phyloP scores from a whole-genome alignment of 1,140 invertebrate genomes.

The Brachionus calyciflorus region DNA sequence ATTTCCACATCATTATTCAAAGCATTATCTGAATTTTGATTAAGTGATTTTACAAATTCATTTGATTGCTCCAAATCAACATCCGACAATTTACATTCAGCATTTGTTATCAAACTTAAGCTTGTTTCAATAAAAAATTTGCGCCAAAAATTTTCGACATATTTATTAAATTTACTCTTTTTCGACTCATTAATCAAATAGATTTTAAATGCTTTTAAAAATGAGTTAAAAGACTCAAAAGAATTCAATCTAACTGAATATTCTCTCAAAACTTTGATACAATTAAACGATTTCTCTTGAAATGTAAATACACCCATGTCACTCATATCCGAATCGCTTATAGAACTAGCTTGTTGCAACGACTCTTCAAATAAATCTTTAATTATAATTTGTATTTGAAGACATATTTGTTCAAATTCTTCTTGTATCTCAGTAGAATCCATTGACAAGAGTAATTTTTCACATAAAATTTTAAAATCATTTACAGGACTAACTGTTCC shows the following conservation, averaged over 20 bases:
- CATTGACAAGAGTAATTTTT: conserved; percentile 45
- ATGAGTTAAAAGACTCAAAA: neutral
- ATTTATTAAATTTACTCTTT: neutral
- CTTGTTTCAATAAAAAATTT: conserved; percentile 17
- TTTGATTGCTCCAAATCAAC: neutral
- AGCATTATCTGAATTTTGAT: neutral
- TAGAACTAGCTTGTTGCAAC: conserved; percentile 3
- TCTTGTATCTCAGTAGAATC: neutral
- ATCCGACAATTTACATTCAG: conserved; percentile 8
- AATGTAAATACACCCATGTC: neutral
- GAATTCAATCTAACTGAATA: conserved; percentile 31
- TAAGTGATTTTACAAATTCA: conserved; percentile 7
- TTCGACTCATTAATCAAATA: conserved; percentile 2
- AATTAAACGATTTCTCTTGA: conserved; percentile 36
- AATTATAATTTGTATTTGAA: conserved; percentile 16
- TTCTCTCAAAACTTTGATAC: conserved; percentile 16
- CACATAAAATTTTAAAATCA: conserved; percentile 55
- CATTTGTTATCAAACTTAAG: neutral
- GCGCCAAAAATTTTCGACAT: conserved; percentile 38
- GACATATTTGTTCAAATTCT: conserved; percentile 17
- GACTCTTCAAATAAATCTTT: conserved; percentile 40
- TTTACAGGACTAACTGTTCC: conserved; percentile 59
- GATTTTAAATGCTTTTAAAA: conserved; percentile 33
- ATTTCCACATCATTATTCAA: neutral
- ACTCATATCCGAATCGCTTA: conserved; percentile 7